Evolutionary conservation across 2,888 invertebrate genomes (phyloP), one percentile per base, ranked within the genome.

Genomic region (Urechis unicinctus): DNA sequence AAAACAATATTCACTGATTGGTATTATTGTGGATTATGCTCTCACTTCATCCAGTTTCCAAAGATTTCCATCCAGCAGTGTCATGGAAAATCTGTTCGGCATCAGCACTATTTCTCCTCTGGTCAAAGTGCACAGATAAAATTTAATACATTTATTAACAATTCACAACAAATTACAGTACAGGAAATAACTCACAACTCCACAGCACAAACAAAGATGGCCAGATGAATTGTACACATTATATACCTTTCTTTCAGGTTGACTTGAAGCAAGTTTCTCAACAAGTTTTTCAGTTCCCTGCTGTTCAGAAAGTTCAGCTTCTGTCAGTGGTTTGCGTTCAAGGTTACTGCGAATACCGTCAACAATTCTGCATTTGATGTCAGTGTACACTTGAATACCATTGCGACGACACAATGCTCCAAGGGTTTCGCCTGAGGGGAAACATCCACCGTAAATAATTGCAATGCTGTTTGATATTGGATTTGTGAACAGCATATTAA

Each of bases 1-100:
- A n/a, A n/a, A n/a, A n/a, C n/a, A 36, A 52, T 29, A 44, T 44
- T 45, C 21, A 45, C 22, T 21, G 21, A 17, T 42, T 24, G 13
- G 9, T n/a, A n/a, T 59, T 13, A 13, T 13, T 36, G 28, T 22
- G n/a, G 9, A 13, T 17, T 36, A 36, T n/a, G 30, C 5, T 47
- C 72, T 67, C 64, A 81, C 75, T 81, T 81, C 76, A 83, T 78
- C 68, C 79, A 81, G 82, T 81, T 68, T 82, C 82, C 51, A 82
- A 65, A 53, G 77, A 77, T 55, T 80, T 80, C 80, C 82, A 82
- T 2, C 81, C 81, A 36, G 82, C 81, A 29, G 81, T 81, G 60
- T 82, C 81, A 68, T 81, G 81, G 64, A 82, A 80, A 41, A 81
- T 80, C 62, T 81, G 74, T n/a, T 76, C 72, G 29, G 78, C 75